Base-by-base conservation (phyloP, 2,797 vertebrate genomes). In the Oreochromis grahami region DNA sequence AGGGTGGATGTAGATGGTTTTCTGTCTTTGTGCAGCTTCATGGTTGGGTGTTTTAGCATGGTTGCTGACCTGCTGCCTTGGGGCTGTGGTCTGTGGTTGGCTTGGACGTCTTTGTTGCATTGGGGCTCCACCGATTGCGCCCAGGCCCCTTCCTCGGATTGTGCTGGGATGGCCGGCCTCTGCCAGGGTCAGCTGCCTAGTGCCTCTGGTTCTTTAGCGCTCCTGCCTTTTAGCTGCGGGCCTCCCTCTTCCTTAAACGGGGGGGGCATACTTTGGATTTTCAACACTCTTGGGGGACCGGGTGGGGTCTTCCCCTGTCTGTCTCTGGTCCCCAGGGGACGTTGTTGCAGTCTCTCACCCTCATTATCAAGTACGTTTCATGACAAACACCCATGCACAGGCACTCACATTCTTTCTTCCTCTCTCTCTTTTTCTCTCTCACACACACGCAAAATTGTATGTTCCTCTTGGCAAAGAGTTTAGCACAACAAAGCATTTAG, bases 31-130 rank as follows among this genome's bases (percentile, higher is more conserved):
- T 60, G 29, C 29, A 60, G 56, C 56, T 60, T 60, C 56, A 60
- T 60, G 29, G 56, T 29, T 19, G 29, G 29, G 56, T 2, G 1
- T 34, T 60, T 60, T 60, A 29, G 29, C 19, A 9, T 19, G 32
- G 34, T 60, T 60, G 56, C 32, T 60, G 56, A 60, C 32, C 56
- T 60, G 32, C 56, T 60, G 56, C 17, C 17, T 60, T 34, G 56
- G 56, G 15, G 17, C 29, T 11, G 29, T 60, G 53, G 53, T 56
- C 14, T 8, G 24, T 29, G 29, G 56, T 60, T 19, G 9, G 2
- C 56, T 60, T 19, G 13, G 29, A 19, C 2, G 0, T 34, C 17
- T 60, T 60, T 34, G 29, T 60, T 60, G 56, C 56, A 34, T 34
- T 19, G 29, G 56, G 15, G 17, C 0, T 60, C 15, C 29, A 60